phyloP scores from a whole-genome alignment of 1,140 invertebrate genomes.

The Sipha flava region DNA sequence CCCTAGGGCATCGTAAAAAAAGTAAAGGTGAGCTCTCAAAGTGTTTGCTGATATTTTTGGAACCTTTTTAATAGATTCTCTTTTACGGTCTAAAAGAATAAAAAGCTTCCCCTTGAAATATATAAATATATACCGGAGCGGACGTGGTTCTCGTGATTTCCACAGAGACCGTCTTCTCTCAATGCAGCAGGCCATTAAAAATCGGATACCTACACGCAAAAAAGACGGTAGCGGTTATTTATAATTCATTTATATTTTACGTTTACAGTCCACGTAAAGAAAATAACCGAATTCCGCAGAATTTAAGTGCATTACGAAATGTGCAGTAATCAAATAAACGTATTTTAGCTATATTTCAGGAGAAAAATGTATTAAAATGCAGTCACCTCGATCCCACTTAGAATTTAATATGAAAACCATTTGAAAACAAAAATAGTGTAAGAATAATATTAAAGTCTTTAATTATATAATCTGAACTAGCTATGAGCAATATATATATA shows the following conservation, averaged over 20 bases:
- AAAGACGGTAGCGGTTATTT: neutral
- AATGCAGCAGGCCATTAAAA: neutral
- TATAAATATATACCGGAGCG: neutral
- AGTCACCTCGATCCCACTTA: too few relatives aligned
- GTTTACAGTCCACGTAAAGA: neutral
- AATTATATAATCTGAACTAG: too few relatives aligned
- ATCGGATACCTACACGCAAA: neutral
- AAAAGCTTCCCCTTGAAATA: neutral
- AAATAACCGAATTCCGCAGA: neutral
- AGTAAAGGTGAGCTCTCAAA: neutral
- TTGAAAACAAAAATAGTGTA: too few relatives aligned
- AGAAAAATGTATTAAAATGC: too few relatives aligned
- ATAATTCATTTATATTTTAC: neutral
- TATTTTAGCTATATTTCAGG: too few relatives aligned
- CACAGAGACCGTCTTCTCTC: neutral
- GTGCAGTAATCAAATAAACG: neutral
- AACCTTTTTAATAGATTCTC: conserved; percentile 23
- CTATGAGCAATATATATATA: too few relatives aligned
- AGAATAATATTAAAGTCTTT: too few relatives aligned
- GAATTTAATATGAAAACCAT: too few relatives aligned
- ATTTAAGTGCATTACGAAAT: neutral
- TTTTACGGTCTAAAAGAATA: neutral
- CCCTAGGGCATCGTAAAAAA: neutral
- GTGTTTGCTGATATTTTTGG: neutral
- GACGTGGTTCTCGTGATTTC: neutral